Conservation (phyloP, 2,888 invertebrate genomes). For the Rhagium mordax region DNA sequence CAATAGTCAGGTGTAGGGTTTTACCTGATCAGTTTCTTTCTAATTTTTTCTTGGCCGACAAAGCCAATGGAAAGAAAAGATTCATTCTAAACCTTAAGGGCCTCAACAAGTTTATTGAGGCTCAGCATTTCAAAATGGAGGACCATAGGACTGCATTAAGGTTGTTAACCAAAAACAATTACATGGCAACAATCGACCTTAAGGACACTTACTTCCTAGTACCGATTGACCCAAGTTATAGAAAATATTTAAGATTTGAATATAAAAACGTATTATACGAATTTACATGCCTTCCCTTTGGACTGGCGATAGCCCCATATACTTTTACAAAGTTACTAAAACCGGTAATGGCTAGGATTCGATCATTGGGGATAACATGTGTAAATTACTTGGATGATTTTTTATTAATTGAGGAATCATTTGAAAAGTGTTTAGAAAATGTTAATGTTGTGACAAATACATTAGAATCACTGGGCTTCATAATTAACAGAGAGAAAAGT, state of each 20-base stretch:
- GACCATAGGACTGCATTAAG: background rate
- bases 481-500: background rate
- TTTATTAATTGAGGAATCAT: background rate
- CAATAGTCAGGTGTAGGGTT: background rate
- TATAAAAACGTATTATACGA: background rate
- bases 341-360: background rate
- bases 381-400: slow-evolving; percentile 19
- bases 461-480: background rate
- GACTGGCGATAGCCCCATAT: slow-evolving; percentile 9
- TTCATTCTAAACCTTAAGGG: slow-evolving; percentile 28
- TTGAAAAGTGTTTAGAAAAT: background rate
- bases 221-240: background rate
- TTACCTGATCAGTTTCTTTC: slow-evolving; percentile 11
- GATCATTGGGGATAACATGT: background rate
- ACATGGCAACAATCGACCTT: slow-evolving; percentile 19
- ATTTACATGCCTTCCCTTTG: slow-evolving; percentile 17
- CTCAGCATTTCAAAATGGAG: slow-evolving; percentile 26
- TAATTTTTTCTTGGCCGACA: background rate
- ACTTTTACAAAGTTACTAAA: slow-evolving; percentile 14
- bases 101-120: slow-evolving; percentile 4
- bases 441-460: too few relatives aligned
- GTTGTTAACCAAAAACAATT: background rate
- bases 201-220: slow-evolving; percentile 1
- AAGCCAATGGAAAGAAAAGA: background rate
- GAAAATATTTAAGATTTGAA: slow-evolving; percentile 17